These are phyloP conservation scores for Corythornis madagascariensis DNA, from an alignment of 2,113 vertebrate species.

Conservation along the genomic window DNA sequence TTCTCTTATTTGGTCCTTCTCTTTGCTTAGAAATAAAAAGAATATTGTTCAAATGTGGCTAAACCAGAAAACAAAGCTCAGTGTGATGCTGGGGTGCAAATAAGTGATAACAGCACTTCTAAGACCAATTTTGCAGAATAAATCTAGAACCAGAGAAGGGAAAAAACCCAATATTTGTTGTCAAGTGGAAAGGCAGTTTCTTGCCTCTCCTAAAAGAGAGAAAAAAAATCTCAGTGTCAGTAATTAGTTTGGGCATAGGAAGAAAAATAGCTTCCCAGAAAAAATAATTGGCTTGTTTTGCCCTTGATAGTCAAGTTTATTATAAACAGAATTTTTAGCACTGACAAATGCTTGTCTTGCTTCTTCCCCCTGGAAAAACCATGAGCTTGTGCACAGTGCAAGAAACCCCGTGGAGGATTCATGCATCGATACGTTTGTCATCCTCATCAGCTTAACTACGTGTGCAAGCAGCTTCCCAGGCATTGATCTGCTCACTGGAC, in stretches of 20 bases:
- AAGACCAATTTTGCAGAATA: neutral
- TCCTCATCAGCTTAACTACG: neutral
- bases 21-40: neutral
- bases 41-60: neutral
- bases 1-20: neutral
- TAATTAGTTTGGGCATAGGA: neutral
- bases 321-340: neutral
- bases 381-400: neutral
- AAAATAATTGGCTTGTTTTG: neutral
- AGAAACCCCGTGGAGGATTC: neutral
- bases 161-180: neutral
- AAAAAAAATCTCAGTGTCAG: neutral
- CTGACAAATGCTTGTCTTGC: neutral
- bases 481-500: neutral
- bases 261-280: neutral
- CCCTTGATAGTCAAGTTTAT: neutral
- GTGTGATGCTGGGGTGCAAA: neutral
- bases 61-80: neutral
- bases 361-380: neutral
- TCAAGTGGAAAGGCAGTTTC: neutral
- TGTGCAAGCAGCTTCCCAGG: neutral
- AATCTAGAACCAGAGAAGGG: neutral
- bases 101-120: neutral
- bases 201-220: neutral
- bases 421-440: neutral